Conservation (phyloP, 1,140 invertebrate genomes). For the Bombus pascuorum region DNA sequence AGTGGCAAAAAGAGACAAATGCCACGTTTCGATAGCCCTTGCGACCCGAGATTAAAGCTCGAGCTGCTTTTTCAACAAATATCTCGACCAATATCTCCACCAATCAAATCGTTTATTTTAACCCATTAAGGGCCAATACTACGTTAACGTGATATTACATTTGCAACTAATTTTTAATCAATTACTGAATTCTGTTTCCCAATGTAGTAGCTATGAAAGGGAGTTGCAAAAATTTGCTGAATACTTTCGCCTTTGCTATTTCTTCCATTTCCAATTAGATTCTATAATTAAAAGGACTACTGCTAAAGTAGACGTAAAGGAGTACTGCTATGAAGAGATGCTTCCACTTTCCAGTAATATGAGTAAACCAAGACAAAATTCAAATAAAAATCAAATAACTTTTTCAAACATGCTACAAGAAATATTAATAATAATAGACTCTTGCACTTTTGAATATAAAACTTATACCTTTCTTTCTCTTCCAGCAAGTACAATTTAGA, state of each 20-base stretch:
- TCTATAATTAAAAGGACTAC: too few relatives aligned
- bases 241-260: background rate
- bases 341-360: too few relatives aligned
- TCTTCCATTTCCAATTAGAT: background rate
- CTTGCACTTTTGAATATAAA: background rate
- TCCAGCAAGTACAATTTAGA: background rate
- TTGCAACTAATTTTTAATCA: background rate
- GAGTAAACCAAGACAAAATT: too few relatives aligned
- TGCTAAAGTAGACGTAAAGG: too few relatives aligned
- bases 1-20: constrained; percentile 50
- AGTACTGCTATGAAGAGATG: too few relatives aligned
- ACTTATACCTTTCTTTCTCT: background rate
- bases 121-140: background rate
- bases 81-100: background rate
- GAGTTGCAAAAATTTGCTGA: too few relatives aligned
- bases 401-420: too few relatives aligned
- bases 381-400: too few relatives aligned
- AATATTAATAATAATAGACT: too few relatives aligned
- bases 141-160: background rate
- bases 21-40: constrained; percentile 55
- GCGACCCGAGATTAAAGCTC: constrained; percentile 66
- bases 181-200: background rate
- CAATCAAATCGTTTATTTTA: background rate
- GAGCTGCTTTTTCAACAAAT: constrained; percentile 24
- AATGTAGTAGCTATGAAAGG: background rate